Conservation (phyloP, 2,888 invertebrate genomes). For the Bhutanitis thaidina region DNA sequence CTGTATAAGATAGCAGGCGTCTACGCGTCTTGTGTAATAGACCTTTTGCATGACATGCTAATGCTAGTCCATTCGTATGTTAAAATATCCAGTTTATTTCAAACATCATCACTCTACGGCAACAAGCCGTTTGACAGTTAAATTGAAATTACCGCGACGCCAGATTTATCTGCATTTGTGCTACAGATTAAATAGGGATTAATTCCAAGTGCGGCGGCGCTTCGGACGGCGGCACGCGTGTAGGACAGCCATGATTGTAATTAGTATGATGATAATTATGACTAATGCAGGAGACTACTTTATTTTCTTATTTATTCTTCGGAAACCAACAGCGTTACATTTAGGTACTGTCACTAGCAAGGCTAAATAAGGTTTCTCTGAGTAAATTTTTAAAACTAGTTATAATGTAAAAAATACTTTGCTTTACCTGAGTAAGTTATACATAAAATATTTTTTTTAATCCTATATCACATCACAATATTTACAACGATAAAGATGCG, state of each 20-base stretch:
- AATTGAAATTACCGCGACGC: slow-evolving; percentile 19
- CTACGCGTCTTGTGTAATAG: not conserved
- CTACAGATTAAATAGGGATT: slow-evolving; percentile 18
- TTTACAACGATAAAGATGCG: too few species aligned
- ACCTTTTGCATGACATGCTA: slow-evolving; percentile 10
- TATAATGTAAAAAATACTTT: too few species aligned
- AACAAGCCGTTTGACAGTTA: slow-evolving; percentile 20
- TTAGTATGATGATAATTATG: slow-evolving; percentile 18
- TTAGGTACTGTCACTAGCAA: too few species aligned
- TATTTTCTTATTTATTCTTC: too few species aligned
- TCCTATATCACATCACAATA: too few species aligned
- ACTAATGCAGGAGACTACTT: slow-evolving; percentile 9
- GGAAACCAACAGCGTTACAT: too few species aligned
- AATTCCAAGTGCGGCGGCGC: slow-evolving; percentile 11
- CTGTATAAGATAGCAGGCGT: not conserved
- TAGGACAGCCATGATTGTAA: slow-evolving; percentile 9
- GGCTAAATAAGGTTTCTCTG: too few species aligned
- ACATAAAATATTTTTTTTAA: too few species aligned
- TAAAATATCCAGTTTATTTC: slow-evolving; percentile 18
- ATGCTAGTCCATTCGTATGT: slow-evolving; percentile 5
- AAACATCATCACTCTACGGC: slow-evolving; percentile 15
- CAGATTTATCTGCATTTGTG: slow-evolving; percentile 20
- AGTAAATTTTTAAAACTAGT: too few species aligned
- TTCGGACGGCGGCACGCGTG: slow-evolving; percentile 10
- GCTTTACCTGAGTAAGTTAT: too few species aligned